Base-by-base conservation (phyloP, 2,113 vertebrate genomes). In the Mormoops blainvillei region DNA sequence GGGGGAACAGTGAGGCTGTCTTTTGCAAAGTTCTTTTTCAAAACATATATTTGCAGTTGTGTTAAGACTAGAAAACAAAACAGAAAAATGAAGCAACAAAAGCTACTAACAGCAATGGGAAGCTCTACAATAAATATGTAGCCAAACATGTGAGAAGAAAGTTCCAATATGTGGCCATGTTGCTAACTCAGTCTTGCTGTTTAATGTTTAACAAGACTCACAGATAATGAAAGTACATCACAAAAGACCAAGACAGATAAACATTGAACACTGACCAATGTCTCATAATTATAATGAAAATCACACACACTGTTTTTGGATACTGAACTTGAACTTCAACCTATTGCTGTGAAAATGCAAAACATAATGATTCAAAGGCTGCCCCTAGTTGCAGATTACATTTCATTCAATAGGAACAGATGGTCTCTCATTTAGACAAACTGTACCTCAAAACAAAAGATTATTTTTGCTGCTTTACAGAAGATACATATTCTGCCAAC, bases 401-500 rank as follows among this genome's bases (percentile, higher is more conserved):
- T 96, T 80, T 91, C 86, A 97, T 93, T 97, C 56, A 87, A 41
- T 70, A 63, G 80, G 82, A 96, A 78, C 73, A 95, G 82, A 83
- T 94, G 68, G 74, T 58, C 16, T 94, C 58, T 73, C 43, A 70
- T 96, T 89, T 95, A 91, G 82, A 94, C 36, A 94, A 97, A 93
- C 71, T 82, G 85, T 88, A 88, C 45, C 92, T 97, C 65, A 56
- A 78, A 95, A 95, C 76, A 84, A 95, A 97, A 77, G 45, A 52
- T 52, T 89, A 52, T 71, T 11, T 92, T 77, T n/a, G 6, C 16
- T 81, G 28, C 19, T 95, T 88, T 91, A 50, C 56, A 68, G 16
- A 88, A 81, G 45, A 94, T 48, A 48, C 2, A 48, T 70, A 76
- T 71, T 88, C 77, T 94, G 52, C 56, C 26, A 94, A 73, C 5